Evolutionary conservation across 2,113 vertebrate species (phyloP).

Genomic region (Myotis davidii): DNA sequence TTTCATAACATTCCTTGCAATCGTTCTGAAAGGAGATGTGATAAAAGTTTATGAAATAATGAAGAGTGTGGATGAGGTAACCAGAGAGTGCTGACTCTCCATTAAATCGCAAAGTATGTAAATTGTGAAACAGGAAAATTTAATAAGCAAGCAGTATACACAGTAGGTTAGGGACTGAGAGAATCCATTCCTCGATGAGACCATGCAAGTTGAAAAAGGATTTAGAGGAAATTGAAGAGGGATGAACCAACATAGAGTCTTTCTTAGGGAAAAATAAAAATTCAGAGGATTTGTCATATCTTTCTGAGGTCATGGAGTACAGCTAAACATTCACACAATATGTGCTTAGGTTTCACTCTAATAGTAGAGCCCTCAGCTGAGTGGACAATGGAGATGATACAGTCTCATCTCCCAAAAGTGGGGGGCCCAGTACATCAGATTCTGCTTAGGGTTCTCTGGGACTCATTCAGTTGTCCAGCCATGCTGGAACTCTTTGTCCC

Average conservation of each 20-base stretch:
- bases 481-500: not conserved
- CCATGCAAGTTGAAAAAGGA: not conserved
- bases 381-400: not conserved
- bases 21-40: not conserved
- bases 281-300: not conserved
- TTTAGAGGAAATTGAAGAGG: conserved; percentile 5
- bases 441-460: not conserved
- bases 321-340: not conserved
- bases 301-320: conserved; percentile 7
- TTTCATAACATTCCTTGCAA: not conserved
- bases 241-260: not conserved
- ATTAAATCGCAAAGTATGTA: conserved; percentile 39
- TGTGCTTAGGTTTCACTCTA: not conserved
- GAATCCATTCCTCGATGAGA: not conserved
- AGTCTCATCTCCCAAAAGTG: not conserved
- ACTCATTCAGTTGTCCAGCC: not conserved
- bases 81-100: not conserved
- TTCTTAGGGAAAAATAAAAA: conserved; percentile 43
- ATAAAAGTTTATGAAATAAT: conserved; percentile 9
- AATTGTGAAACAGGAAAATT: conserved; percentile 12
- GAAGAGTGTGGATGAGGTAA: not conserved
- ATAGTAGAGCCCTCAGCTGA: not conserved
- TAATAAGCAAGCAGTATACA: not conserved
- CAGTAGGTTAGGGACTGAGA: not conserved
- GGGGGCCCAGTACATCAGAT: not conserved